phyloP scores from a whole-genome alignment of 2,888 invertebrate species.

The Pyrocoelia pectoralis region DNA sequence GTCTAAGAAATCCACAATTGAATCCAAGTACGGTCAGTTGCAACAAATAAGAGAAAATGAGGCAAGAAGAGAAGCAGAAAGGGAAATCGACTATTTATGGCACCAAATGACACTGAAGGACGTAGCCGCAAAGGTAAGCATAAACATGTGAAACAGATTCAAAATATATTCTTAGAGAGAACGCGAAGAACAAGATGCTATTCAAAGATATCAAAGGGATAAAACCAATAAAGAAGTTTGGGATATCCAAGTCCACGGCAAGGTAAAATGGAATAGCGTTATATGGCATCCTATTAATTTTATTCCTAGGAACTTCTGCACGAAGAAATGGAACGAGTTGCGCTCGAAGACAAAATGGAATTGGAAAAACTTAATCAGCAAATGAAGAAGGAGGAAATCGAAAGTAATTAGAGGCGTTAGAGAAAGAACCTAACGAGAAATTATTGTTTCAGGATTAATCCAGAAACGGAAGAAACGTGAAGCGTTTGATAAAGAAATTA shows the following conservation, averaged over 20 bases:
- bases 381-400: conserved; percentile 50
- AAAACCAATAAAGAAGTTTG: conserved; percentile 55
- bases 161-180: conserved; percentile 58
- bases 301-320: conserved; percentile 44
- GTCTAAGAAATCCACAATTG: conserved; percentile 61
- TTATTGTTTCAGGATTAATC: conserved; percentile 30
- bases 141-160: background rate
- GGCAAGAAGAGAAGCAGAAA: conserved; percentile 62
- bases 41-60: conserved; percentile 70
- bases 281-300: too few species aligned
- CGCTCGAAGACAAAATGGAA: conserved; percentile 50
- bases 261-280: conserved; percentile 42
- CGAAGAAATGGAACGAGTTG: conserved; percentile 47
- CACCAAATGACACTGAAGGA: conserved; percentile 67
- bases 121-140: conserved; percentile 60
- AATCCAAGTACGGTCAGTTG: conserved; percentile 64
- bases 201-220: conserved; percentile 58
- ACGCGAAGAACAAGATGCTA: conserved; percentile 63
- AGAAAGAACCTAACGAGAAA: background rate
- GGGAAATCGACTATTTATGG: conserved; percentile 69
- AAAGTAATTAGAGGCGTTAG: conserved; percentile 40
- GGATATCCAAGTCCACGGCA: conserved; percentile 54
- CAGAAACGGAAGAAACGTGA: conserved; percentile 45
- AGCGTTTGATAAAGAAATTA: conserved; percentile 47
- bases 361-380: conserved; percentile 48